phyloP scores from a whole-genome alignment of 2,113 vertebrate genomes.

The Pygoscelis adeliae region DNA sequence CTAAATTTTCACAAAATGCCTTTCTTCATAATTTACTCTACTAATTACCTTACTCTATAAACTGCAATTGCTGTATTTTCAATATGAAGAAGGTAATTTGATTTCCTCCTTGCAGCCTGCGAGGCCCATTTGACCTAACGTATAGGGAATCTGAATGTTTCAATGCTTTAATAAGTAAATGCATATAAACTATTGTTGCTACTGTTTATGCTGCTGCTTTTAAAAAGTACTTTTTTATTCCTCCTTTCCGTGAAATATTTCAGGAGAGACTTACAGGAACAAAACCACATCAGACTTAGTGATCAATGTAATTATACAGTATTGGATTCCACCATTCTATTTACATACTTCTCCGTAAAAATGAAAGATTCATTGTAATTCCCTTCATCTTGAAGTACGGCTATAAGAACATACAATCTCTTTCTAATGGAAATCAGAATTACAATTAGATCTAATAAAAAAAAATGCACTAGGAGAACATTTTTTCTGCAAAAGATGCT shows the following conservation, averaged over 20 bases:
- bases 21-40: not conserved
- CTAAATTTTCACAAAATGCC: not conserved
- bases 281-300: not conserved
- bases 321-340: slow-evolving; percentile 12
- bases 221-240: not conserved
- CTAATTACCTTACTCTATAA: not conserved
- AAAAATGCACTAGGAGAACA: not conserved
- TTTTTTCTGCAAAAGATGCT: not conserved
- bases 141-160: not conserved
- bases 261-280: not conserved
- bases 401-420: not conserved
- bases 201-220: not conserved
- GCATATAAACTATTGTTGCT: not conserved
- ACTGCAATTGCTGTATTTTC: not conserved
- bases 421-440: slow-evolving; percentile 29
- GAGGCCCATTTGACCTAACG: not conserved
- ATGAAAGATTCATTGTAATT: not conserved
- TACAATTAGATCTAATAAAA: not conserved
- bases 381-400: not conserved
- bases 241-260: not conserved
- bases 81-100: not conserved
- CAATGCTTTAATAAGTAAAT: not conserved
- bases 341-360: slow-evolving; percentile 22
- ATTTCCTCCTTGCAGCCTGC: not conserved
- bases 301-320: slow-evolving; percentile 23